phyloP scores from a whole-genome alignment of 2,888 invertebrate genomes.

The Ctena decussata region DNA sequence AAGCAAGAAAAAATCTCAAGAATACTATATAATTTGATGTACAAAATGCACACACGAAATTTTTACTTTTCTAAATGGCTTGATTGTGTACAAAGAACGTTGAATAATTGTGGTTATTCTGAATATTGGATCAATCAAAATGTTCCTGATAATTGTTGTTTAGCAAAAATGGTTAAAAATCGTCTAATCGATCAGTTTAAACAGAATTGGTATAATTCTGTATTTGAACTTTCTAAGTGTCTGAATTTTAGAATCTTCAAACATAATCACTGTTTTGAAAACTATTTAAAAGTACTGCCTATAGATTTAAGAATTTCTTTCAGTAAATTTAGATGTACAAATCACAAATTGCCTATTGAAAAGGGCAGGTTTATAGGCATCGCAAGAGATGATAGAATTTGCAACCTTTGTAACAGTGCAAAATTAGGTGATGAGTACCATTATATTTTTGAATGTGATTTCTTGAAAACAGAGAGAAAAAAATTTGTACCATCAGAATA shows the following conservation, averaged over 20 bases:
- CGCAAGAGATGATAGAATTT: background rate
- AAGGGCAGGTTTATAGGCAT: background rate
- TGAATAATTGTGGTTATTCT: too few species aligned
- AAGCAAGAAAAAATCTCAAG: too few species aligned
- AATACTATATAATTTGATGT: too few species aligned
- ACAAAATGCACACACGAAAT: too few species aligned
- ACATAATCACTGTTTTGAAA: background rate
- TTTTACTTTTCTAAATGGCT: too few species aligned
- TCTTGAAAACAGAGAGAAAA: background rate
- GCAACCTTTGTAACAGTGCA: background rate
- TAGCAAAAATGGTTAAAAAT: constrained; percentile 1
- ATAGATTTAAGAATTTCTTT: constrained; percentile 4
- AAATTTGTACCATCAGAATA: background rate
- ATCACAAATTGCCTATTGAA: background rate
- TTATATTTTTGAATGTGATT: background rate
- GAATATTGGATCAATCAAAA: too few species aligned
- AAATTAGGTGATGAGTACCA: background rate
- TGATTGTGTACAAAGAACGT: too few species aligned
- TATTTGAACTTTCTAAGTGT: background rate
- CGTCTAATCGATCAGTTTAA: background rate
- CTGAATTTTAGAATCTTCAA: background rate
- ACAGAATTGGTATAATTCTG: background rate
- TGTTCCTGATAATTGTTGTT: too few species aligned
- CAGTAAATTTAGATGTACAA: background rate
- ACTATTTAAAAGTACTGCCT: background rate